These are phyloP conservation scores for Calliphora vomitoria DNA, from an alignment of 2,888 invertebrate species.

Conservation along the genomic window DNA sequence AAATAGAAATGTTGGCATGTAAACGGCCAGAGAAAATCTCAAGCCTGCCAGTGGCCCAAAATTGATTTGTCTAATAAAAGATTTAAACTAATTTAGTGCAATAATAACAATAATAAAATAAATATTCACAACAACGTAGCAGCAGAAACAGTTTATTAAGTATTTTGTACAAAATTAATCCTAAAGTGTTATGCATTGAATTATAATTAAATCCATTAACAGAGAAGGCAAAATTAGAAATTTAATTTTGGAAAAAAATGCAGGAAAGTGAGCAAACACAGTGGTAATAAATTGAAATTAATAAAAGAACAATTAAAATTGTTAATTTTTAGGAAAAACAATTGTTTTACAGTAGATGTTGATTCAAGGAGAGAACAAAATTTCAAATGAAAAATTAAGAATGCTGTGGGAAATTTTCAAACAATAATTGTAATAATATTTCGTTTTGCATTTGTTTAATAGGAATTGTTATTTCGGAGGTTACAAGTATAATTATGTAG, in stretches of 20 bases:
- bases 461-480: no score
- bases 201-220: slow-evolving; percentile 34
- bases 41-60: not conserved
- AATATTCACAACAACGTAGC: slow-evolving; percentile 2
- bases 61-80: slow-evolving; percentile 17
- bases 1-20: no score
- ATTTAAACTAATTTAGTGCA: slow-evolving; percentile 33
- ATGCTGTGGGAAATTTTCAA: no score
- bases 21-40: not conserved
- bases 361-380: no score
- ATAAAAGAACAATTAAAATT: not conserved
- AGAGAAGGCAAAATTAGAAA: not conserved
- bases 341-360: no score
- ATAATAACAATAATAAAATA: not conserved
- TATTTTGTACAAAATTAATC: slow-evolving; percentile 2
- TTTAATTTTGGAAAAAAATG: no score
- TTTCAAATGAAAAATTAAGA: no score
- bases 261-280: not conserved
- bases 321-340: not conserved
- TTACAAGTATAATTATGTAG: no score
- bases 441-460: no score
- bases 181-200: not conserved
- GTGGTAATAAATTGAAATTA: not conserved
- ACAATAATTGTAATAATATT: no score
- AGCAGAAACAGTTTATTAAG: not conserved